phyloP scores from a whole-genome alignment of 2,888 invertebrate genomes.

The Latheticus oryzae region DNA sequence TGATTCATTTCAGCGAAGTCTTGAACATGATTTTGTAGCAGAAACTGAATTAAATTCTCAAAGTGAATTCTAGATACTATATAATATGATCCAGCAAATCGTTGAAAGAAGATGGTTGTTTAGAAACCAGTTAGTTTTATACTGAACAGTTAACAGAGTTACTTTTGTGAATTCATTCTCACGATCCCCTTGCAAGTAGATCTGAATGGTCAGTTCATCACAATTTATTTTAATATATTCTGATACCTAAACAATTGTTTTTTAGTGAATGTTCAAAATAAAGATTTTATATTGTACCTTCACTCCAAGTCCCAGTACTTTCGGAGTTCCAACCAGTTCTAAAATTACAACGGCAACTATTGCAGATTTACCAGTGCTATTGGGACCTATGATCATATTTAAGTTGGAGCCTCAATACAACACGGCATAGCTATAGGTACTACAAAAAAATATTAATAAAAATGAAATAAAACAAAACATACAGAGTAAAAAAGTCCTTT shows the following conservation, averaged over 20 bases:
- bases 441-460: too few relatives aligned
- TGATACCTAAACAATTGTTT: slow-evolving; percentile 67
- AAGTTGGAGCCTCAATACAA: slow-evolving; percentile 80
- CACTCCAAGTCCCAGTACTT: slow-evolving; percentile 79
- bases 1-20: slow-evolving; percentile 94
- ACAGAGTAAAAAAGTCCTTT: too few relatives aligned
- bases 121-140: slow-evolving; percentile 72
- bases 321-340: slow-evolving; percentile 88
- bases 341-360: slow-evolving; percentile 92
- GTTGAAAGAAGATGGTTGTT: too few relatives aligned
- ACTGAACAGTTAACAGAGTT: slow-evolving; percentile 69
- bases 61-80: slow-evolving; percentile 79
- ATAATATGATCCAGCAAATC: too few relatives aligned
- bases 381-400: slow-evolving; percentile 93
- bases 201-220: slow-evolving; percentile 75
- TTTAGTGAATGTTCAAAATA: neutral
- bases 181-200: slow-evolving; percentile 74
- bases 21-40: slow-evolving; percentile 96
- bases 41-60: slow-evolving; percentile 91
- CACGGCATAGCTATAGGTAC: slow-evolving; percentile 81
- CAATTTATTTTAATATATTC: slow-evolving; percentile 84
- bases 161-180: slow-evolving; percentile 68
- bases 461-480: too few relatives aligned
- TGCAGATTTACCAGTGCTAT: slow-evolving; percentile 96
- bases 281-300: slow-evolving; percentile 65